Evolutionary conservation across 1,140 invertebrate genomes (phyloP).

Genomic region (Zaprionus capensis): DNA sequence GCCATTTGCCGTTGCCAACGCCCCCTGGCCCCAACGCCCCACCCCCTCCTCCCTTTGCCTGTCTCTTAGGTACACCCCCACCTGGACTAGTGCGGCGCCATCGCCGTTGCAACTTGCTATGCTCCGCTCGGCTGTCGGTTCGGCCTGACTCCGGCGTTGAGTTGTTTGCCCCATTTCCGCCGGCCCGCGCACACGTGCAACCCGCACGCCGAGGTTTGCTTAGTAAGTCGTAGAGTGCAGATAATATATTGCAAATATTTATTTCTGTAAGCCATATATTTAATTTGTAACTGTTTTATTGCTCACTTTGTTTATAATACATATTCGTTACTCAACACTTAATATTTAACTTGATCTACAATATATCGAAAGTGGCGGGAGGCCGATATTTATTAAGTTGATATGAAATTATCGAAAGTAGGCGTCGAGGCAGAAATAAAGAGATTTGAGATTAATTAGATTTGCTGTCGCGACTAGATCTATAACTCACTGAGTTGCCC

Average conservation of each 20-base stretch:
- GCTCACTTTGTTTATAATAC: too few species aligned
- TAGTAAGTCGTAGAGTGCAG: not conserved
- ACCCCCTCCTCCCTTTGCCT: not conserved
- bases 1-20: constrained; percentile 43
- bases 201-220: constrained; percentile 18
- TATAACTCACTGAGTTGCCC: not conserved
- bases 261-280: not conserved
- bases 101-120: constrained; percentile 38
- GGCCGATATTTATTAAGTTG: too few species aligned
- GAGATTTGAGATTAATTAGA: too few species aligned
- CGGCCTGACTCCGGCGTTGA: constrained; percentile 34
- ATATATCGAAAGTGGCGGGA: too few species aligned
- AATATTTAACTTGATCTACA: too few species aligned
- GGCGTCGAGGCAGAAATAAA: too few species aligned
- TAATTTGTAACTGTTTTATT: too few species aligned
- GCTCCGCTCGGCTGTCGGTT: constrained; percentile 45
- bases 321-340: too few species aligned
- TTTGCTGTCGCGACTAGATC: not conserved
- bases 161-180: constrained; percentile 78
- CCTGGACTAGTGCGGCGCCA: constrained; percentile 20
- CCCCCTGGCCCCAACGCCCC: constrained; percentile 3
- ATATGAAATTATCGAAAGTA: too few species aligned
- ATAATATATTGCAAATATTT: not conserved
- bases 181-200: constrained; percentile 39
- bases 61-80: not conserved